Evolutionary conservation across 2,797 vertebrate genomes (phyloP).

Genomic region (Lemur catta): DNA sequence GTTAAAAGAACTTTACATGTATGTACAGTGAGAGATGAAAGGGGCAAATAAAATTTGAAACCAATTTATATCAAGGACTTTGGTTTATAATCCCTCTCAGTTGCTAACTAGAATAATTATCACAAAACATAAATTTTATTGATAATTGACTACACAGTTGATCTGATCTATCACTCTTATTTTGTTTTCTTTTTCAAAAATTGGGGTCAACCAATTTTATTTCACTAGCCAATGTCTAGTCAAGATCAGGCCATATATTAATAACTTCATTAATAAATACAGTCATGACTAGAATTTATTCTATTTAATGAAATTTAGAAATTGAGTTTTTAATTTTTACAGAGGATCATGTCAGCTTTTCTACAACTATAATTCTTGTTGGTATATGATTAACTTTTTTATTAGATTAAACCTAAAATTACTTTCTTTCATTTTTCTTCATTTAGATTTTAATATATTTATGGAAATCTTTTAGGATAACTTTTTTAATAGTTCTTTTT

Average conservation of each 20-base stretch:
- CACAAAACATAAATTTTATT: background rate
- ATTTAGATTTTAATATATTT: slow-evolving; percentile 17
- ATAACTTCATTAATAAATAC: background rate
- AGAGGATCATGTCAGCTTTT: background rate
- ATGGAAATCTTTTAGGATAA: background rate
- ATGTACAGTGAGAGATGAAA: background rate
- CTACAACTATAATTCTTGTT: background rate
- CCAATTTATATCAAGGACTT: background rate
- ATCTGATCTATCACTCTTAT: background rate
- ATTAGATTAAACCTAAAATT: background rate
- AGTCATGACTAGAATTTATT: background rate
- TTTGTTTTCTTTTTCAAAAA: background rate
- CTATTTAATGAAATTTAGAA: slow-evolving; percentile 8
- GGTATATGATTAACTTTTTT: background rate
- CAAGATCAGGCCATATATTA: background rate
- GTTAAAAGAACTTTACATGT: slow-evolving; percentile 2
- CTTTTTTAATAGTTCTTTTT: background rate
- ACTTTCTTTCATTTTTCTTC: background rate
- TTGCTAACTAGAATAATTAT: background rate
- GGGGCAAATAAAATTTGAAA: background rate
- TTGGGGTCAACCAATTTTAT: background rate
- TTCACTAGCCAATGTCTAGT: background rate
- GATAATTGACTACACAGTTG: background rate
- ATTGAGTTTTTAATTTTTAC: slow-evolving; percentile 1
- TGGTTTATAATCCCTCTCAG: background rate